Evolutionary conservation across 2,797 vertebrate species (phyloP), one percentile per base, ranked within the genome.

Genomic region (Macrochelys suwanniensis): DNA sequence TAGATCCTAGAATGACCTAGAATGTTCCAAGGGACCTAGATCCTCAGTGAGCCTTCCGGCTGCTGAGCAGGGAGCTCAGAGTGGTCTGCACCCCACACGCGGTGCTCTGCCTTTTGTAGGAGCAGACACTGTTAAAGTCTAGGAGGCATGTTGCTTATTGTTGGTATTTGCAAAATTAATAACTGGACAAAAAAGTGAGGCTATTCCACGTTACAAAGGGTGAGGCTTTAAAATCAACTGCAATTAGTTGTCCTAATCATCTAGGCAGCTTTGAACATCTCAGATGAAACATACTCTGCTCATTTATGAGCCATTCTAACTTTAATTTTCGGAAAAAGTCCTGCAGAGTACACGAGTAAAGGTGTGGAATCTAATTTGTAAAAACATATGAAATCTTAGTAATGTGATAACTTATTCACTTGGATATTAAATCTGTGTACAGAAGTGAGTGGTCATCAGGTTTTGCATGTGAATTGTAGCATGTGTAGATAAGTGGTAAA

Each of bases 281-380:
- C 53, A 47, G 15, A 50, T 84, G 78, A 93, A 89, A 80, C 54
- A 85, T 23, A 9, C 68, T 77, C 61, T 54, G 37, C 2, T 87
- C 84, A 31, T 17, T 12, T 1, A 17, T 37, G 31, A 78, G 59
- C 49, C 53, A 82, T 54, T 42, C 47, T 9, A 7, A 89, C 82
- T 61, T 47, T 76, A 93, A 57, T 89, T 59, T 26, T 33, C 28
- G 57, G 25, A 54, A 16, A 28, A 17, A 61, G 42, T 49, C 23
- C 28, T 86, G n/a, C 91, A 86, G 49, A 79, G 89, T 51, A 88
- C 88, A 80, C 51, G 91, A 23, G 95, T 87, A 85, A 97, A 96
- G 86, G 92, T 87, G 33, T 79, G 61, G 77, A 84, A 80, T 17
- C 56, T 74, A 74, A 92, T 50, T 91, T 91, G 92, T 93, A 68